Evolutionary conservation across 1,140 invertebrate genomes (phyloP).

Genomic region (Neotoxoptera formosana): DNA sequence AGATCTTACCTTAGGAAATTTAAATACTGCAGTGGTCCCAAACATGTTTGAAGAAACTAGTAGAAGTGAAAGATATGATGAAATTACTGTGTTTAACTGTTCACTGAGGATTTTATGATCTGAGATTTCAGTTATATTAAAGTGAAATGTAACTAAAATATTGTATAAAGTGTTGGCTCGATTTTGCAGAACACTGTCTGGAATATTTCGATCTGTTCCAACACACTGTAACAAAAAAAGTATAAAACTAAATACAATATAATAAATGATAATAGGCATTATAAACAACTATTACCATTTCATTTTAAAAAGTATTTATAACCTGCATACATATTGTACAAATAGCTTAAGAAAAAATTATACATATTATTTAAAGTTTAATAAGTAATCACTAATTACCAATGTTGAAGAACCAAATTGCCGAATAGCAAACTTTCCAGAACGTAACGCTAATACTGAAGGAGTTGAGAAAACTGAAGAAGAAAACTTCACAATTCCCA

Average conservation of each 20-base stretch:
- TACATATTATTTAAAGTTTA: not conserved
- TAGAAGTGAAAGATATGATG: slow-evolving; percentile 82
- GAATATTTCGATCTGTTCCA: slow-evolving; percentile 84
- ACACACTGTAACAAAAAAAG: slow-evolving; percentile 70
- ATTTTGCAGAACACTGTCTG: slow-evolving; percentile 79
- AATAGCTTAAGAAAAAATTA: not conserved
- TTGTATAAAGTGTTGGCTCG: slow-evolving; percentile 75
- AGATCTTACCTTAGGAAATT: slow-evolving; percentile 75
- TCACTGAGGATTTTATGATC: slow-evolving; percentile 70
- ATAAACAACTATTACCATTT: not conserved
- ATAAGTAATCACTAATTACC: slow-evolving; percentile 67
- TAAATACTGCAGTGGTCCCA: slow-evolving; percentile 77
- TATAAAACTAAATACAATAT: not conserved
- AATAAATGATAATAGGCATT: not conserved
- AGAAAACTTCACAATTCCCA: slow-evolving; percentile 81
- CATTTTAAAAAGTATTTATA: not conserved
- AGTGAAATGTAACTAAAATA: slow-evolving; percentile 79
- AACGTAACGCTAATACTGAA: slow-evolving; percentile 76
- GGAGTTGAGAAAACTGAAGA: slow-evolving; percentile 77
- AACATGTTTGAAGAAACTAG: slow-evolving; percentile 80
- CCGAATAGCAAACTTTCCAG: slow-evolving; percentile 83
- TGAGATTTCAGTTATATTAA: slow-evolving; percentile 72
- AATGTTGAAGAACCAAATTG: slow-evolving; percentile 80
- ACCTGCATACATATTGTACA: not conserved
- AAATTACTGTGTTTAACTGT: slow-evolving; percentile 82